Conservation (phyloP, 2,888 invertebrate species). For the Yponomeuta plumbellus region DNA sequence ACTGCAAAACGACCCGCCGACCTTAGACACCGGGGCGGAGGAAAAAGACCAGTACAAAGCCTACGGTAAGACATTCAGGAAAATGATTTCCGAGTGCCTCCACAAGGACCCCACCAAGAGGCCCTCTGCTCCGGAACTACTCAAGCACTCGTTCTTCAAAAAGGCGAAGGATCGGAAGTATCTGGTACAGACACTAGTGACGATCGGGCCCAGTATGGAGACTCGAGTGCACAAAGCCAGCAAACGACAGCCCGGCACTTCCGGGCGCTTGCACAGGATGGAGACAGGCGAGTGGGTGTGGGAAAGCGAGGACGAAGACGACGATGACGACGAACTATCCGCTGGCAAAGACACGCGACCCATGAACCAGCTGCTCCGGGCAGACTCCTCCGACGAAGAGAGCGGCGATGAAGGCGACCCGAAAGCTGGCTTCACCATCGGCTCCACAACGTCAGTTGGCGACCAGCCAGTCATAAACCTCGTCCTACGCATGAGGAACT, state of each 20-base stretch:
- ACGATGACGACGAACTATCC: conserved; percentile 53
- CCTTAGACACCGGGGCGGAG: conserved; percentile 95
- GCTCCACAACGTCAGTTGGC: conserved; percentile 38
- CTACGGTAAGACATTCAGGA: conserved; percentile 98
- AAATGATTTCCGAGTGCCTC: conserved; percentile 98
- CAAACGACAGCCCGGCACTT: conserved; percentile 90
- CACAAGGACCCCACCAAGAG: conserved; percentile 97
- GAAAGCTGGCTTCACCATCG: conserved; percentile 51
- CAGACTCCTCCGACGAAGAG: conserved; percentile 78
- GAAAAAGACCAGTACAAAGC: conserved; percentile 99
- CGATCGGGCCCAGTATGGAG: conserved; percentile 92
- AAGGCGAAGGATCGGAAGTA: conserved; percentile 97
- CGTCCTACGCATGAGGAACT: conserved; percentile 93
- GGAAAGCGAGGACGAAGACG: conserved; percentile 96
- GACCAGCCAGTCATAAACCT: conserved; percentile 83
- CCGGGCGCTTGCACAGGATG: conserved; percentile 91
- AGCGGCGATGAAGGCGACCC: conserved; percentile 49
- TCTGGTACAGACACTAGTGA: conserved; percentile 89
- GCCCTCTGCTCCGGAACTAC: conserved; percentile 96
- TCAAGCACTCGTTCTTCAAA: conserved; percentile 99
- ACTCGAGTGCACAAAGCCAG: conserved; percentile 93
- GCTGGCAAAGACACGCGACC: conserved; percentile 72
- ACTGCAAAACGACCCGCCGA: conserved; percentile 98
- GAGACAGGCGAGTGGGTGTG: conserved; percentile 99
- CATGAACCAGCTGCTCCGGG: conserved; percentile 77